phyloP scores from a whole-genome alignment of 2,888 invertebrate genomes.

The Volucella zonaria region DNA sequence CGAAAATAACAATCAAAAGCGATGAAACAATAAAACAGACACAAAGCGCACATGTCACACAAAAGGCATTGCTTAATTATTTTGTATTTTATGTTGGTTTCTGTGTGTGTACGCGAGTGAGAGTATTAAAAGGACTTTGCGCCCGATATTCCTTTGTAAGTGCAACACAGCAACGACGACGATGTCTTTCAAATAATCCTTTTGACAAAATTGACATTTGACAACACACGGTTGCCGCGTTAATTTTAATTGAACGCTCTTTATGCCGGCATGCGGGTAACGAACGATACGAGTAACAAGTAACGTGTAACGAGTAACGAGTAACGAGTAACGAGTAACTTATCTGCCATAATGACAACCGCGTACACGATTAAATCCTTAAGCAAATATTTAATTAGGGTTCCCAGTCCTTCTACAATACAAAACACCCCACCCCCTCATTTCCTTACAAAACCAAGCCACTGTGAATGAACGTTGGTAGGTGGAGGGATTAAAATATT shows the following conservation, averaged over 20 bases:
- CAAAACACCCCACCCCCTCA: background rate
- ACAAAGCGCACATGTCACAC: constrained; percentile 63
- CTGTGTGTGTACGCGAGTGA: background rate
- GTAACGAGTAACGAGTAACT: constrained; percentile 19
- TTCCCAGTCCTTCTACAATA: constrained; percentile 6
- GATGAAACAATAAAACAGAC: constrained; percentile 67
- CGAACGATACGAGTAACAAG: too few species aligned
- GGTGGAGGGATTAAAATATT: constrained; percentile 50
- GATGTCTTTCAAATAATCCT: constrained; percentile 56
- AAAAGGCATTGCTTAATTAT: constrained; percentile 64
- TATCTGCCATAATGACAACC: constrained; percentile 55
- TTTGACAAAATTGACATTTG: constrained; percentile 61
- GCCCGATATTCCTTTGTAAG: constrained; percentile 37
- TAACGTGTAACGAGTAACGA: background rate
- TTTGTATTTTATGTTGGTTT: constrained; percentile 12
- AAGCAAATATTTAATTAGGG: constrained; percentile 59
- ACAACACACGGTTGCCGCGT: constrained; percentile 60
- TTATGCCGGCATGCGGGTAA: constrained; percentile 20
- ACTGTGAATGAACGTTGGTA: background rate
- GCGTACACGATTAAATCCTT: constrained; percentile 54
- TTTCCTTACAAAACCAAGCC: too few species aligned
- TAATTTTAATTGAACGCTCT: constrained; percentile 68
- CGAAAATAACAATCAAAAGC: constrained; percentile 65
- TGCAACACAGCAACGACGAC: background rate
- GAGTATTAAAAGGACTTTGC: constrained; percentile 39